Evolutionary conservation across 2,888 invertebrate genomes (phyloP).

Genomic region (Eristalis intricaria): DNA sequence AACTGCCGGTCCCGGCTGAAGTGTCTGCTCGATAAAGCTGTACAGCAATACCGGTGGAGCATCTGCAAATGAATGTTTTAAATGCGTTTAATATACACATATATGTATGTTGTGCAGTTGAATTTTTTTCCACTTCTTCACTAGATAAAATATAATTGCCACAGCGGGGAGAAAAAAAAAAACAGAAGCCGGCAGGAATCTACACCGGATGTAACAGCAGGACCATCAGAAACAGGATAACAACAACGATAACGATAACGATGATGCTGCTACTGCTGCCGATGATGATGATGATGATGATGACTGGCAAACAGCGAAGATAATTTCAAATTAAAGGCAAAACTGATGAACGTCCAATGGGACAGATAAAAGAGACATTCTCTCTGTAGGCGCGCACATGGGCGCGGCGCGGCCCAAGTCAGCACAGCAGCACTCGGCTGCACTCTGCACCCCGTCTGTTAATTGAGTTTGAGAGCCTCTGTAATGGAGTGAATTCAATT

Average conservation of each 20-base stretch:
- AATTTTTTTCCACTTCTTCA: conserved; percentile 7
- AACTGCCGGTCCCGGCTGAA: conserved; percentile 89
- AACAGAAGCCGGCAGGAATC: not conserved
- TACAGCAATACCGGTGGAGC: conserved; percentile 89
- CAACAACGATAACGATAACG: not conserved
- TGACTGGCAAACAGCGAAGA: conserved; percentile 45
- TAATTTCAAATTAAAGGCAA: conserved; percentile 62
- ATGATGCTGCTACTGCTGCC: not conserved
- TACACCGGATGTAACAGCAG: conserved; percentile 16
- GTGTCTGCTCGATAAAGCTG: conserved; percentile 90
- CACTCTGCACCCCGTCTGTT: not conserved
- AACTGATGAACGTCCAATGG: conserved; percentile 48
- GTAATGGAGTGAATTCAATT: conserved; percentile 71
- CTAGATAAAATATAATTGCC: conserved; percentile 40
- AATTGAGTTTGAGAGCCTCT: conserved; percentile 59
- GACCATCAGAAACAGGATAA: not conserved
- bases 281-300: conserved; percentile 12
- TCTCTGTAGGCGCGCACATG: not conserved
- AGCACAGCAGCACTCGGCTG: not conserved
- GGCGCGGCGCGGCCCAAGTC: not conserved
- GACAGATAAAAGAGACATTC: conserved; percentile 37
- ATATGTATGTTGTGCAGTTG: not conserved
- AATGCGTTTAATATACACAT: conserved; percentile 40
- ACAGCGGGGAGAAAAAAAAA: not conserved
- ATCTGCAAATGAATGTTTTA: conserved; percentile 83